phyloP scores from a whole-genome alignment of 30 jellyfish, hydroid and myxozoan species.

The Clytia hemisphaerica region DNA sequence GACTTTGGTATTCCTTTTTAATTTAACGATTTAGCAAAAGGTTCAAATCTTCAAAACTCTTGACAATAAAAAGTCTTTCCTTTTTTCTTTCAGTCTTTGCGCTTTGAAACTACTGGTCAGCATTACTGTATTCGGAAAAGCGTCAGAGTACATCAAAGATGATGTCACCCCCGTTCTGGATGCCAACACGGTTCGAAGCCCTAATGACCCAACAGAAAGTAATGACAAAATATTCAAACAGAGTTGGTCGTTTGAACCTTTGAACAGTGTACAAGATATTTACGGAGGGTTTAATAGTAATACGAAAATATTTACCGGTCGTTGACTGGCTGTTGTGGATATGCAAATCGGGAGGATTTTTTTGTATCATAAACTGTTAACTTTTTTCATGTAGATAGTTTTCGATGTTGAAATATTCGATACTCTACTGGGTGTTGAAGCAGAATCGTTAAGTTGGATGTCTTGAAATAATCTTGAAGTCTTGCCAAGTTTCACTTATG shows the following conservation, averaged over 20 bases:
- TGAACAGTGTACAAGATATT: conserved; percentile 32
- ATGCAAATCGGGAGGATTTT: too few species aligned
- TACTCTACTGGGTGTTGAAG: too few species aligned
- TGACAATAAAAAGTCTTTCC: neutral
- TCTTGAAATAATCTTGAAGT: too few species aligned
- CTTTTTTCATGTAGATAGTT: too few species aligned
- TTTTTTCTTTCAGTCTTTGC: conserved; percentile 50
- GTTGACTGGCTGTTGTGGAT: too few species aligned
- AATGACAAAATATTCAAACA: conserved; percentile 17
- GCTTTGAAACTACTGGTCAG: conserved; percentile 76
- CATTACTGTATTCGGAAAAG: conserved; percentile 71
- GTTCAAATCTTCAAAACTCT: neutral
- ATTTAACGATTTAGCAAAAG: too few species aligned
- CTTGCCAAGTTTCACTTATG: too few species aligned
- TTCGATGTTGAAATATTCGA: too few species aligned
- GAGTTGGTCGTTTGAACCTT: conserved; percentile 41
- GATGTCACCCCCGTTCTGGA: neutral
- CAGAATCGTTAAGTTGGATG: too few species aligned
- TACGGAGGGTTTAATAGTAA: conserved; percentile 27
- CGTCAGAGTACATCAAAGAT: conserved; percentile 52
- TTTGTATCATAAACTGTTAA: too few species aligned
- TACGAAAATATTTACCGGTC: conserved; percentile 3
- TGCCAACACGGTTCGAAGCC: too few species aligned
- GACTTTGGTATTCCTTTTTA: neutral
- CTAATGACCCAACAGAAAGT: conserved; percentile 1